phyloP scores from a whole-genome alignment of 2,113 vertebrate genomes.

The Aptenodytes patagonicus region DNA sequence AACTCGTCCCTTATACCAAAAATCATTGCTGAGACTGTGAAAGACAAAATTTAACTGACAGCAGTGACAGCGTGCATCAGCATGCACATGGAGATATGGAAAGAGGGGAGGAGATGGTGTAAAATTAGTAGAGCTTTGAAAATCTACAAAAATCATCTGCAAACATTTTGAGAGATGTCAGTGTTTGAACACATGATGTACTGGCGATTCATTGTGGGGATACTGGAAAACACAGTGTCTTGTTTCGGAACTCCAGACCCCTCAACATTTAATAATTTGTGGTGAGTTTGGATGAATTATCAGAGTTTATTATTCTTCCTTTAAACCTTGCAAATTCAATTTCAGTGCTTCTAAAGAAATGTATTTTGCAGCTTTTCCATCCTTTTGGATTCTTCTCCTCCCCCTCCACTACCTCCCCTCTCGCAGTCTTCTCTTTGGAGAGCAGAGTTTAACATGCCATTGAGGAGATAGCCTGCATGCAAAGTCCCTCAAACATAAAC shows the following conservation, averaged over 20 bases:
- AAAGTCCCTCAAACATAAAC: slow-evolving; percentile 52
- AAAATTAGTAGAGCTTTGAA: background rate
- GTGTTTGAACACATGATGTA: background rate
- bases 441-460: slow-evolving; percentile 37
- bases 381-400: background rate
- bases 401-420: background rate
- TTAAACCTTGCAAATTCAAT: background rate
- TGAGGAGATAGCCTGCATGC: slow-evolving; percentile 14
- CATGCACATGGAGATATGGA: background rate
- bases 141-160: background rate
- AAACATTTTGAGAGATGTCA: background rate
- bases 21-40: background rate
- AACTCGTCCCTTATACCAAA: background rate
- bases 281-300: background rate
- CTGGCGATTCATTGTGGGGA: background rate
- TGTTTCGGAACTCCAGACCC: background rate
- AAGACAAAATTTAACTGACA: background rate
- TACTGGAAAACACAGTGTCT: background rate
- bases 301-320: background rate
- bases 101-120: background rate
- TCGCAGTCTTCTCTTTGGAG: background rate
- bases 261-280: background rate
- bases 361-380: background rate
- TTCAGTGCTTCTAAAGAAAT: background rate
- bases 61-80: background rate